A percentile compares a stretch with the other conserved stretches of the same genome.
Conservation (phyloP, 1,140 invertebrate species). For the Panonychus citri region DNA sequence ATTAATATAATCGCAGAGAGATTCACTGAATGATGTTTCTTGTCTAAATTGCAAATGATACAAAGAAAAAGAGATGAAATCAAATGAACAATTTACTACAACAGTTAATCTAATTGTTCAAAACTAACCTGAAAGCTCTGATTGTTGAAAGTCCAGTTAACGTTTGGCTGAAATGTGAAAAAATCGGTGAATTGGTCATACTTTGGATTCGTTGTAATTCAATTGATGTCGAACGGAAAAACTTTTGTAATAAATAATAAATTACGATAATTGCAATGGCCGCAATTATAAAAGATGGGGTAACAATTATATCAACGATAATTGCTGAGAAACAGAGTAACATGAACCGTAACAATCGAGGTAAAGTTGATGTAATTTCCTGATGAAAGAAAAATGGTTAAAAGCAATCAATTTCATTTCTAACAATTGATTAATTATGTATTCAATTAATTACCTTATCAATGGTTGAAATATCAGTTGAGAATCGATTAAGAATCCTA, state of each 20-base stretch:
- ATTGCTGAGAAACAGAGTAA: conserved; percentile 44
- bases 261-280: conserved; percentile 31
- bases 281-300: conserved; percentile 41
- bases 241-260: conserved; percentile 32
- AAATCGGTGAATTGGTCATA: conserved; percentile 30
- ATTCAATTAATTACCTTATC: background rate
- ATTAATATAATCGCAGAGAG: conserved; percentile 40
- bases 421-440: background rate
- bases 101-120: conserved; percentile 17
- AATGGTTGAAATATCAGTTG: conserved; percentile 26
- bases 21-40: conserved; percentile 29
- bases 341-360: conserved; percentile 41
- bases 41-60: conserved; percentile 1
- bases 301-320: conserved; percentile 40
- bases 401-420: background rate
- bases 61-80: background rate
- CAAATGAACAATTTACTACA: background rate
- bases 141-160: conserved; percentile 30
- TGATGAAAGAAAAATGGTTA: conserved; percentile 18
- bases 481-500: conserved; percentile 30
- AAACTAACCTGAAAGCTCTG: conserved; percentile 29
- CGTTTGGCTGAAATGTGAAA: conserved; percentile 32
- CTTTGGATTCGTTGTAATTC: conserved; percentile 32
- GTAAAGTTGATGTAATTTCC: conserved; percentile 50
- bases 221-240: conserved; percentile 29